phyloP scores from a whole-genome alignment of 2,113 vertebrate species.

The Heterotilapia buettikoferi region DNA sequence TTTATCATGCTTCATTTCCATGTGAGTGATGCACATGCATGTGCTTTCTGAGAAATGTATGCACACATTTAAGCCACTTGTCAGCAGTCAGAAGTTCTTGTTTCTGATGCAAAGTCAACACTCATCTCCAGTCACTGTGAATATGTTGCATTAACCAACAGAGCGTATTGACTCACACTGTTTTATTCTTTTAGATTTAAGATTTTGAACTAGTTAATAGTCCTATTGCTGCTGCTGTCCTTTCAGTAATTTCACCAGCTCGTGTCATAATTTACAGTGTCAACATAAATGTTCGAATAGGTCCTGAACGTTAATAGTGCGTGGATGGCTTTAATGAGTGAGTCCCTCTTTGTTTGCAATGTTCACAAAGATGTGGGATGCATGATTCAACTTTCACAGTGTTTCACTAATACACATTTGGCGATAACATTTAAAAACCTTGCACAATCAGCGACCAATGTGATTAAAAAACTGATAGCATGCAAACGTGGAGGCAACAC shows the following conservation, averaged over 20 bases:
- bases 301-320: background rate
- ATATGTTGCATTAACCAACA: background rate
- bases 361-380: background rate
- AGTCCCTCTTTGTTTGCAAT: background rate
- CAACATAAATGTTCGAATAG: background rate
- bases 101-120: background rate
- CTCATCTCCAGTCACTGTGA: background rate
- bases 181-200: background rate
- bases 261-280: background rate
- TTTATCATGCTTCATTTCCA: constrained; percentile 5
- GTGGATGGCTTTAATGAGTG: background rate
- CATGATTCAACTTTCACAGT: background rate
- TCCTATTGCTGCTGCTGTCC: background rate
- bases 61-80: background rate
- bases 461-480: background rate
- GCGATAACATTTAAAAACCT: background rate
- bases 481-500: background rate
- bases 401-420: background rate
- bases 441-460: background rate
- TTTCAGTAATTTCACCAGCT: background rate
- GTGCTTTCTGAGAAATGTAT: background rate
- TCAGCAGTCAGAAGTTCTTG: background rate
- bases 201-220: background rate
- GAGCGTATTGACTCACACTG: background rate
- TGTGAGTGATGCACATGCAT: background rate